Evolutionary conservation across 2,888 invertebrate genomes (phyloP), one percentile per base, ranked within the genome.

Genomic region (Nemapogon koenigi): DNA sequence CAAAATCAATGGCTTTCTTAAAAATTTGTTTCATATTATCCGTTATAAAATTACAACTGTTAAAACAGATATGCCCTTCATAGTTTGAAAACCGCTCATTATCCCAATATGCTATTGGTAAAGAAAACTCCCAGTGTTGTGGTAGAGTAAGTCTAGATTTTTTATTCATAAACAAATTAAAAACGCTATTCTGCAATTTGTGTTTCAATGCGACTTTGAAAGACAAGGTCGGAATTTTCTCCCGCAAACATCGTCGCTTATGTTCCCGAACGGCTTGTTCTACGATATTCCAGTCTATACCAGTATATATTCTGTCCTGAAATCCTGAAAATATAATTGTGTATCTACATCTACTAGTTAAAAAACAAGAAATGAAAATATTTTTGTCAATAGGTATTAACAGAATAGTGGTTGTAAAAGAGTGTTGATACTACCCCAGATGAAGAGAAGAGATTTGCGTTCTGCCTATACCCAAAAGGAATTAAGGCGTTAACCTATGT

Each of bases 91-190:
- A 65, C 40, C 55, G 68, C 11, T 69, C 66, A 25, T 53, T 61
- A 46, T 79, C 78, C 72, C 73, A 79, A 13, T 70, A 35, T 2
- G 50, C 55, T 16, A 62, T 53, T 1, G 75, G 65, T 13, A 72
- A 42, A 2, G 64, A 42, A 2, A 67, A 39, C 15, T 75, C 71
- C 64, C 66, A 71, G 17, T 66, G 65, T 19, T 76, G 55, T 4
- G 62, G 47, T 17, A 75, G 47, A 32, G 52, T 58, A 3, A 73
- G 39, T 4, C 46, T 49, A 8, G 64, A 63, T 1, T 59, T 28
- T 43, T 63, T 53, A 28, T 70, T 46, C 3, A 76, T 49, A 40
- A 76, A 70, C 7, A 60, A 59, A 13, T 49, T 35, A 2, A 73
- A 45, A 15, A 68, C 51, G 37, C 75, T 71, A 31, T 55, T 59